A percentile compares a stretch with the other conserved stretches of the same genome.
phyloP scores from a whole-genome alignment of 2,888 invertebrate species.

The Anagyrus pseudococci region DNA sequence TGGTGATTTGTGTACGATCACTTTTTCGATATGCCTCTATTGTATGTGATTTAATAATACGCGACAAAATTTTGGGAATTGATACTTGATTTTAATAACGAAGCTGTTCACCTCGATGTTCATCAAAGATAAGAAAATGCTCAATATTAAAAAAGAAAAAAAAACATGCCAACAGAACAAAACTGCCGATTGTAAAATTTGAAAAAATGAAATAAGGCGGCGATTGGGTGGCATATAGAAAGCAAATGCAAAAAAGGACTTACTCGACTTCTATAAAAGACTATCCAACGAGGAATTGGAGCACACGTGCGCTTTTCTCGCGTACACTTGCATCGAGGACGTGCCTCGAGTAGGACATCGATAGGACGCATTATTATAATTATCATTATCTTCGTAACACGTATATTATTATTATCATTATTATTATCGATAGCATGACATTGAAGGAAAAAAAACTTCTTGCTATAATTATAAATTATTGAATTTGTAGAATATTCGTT shows the following conservation, averaged over 20 bases:
- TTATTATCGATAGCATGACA: conserved; percentile 16
- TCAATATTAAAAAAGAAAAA: no score
- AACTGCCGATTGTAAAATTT: no score
- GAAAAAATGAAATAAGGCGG: neutral
- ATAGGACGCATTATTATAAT: conserved; percentile 14
- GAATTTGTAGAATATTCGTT: conserved; percentile 6
- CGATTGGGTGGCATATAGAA: neutral
- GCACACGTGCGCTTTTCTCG: conserved; percentile 4
- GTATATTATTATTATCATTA: conserved; percentile 17
- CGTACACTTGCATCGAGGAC: neutral
- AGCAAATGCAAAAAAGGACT: neutral
- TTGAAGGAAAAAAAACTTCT: conserved; percentile 14
- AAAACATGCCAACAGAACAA: no score
- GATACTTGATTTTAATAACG: no score
- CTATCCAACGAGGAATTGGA: conserved; percentile 21
- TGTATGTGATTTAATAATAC: no score
- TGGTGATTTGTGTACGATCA: no score
- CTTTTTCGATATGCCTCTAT: no score
- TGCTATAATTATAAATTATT: conserved; percentile 16
- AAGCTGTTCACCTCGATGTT: no score
- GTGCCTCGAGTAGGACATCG: conserved; percentile 19
- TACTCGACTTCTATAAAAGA: neutral
- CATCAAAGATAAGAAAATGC: no score
- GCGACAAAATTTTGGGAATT: no score
- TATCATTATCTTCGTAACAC: conserved; percentile 25